phyloP scores from a whole-genome alignment of 1,140 invertebrate genomes.

The Aphidius gifuensis region DNA sequence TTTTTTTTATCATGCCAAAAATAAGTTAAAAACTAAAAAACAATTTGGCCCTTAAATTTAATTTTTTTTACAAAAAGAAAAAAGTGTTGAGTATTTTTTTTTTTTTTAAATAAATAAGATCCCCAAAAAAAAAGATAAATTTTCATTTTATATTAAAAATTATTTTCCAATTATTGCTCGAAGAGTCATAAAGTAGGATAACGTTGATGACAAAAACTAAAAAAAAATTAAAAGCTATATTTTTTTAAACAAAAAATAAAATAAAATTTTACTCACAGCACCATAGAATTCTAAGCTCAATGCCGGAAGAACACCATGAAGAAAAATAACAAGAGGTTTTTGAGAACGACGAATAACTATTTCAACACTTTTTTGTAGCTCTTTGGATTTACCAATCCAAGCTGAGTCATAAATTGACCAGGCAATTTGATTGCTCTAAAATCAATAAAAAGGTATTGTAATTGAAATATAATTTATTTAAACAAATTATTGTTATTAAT shows the following conservation, averaged over 20 bases:
- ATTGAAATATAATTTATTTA: neutral
- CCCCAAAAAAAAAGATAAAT: too few species aligned
- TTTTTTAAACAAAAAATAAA: neutral
- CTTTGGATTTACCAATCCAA: slow-evolving; percentile 12
- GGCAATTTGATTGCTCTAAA: slow-evolving; percentile 18
- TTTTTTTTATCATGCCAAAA: too few species aligned
- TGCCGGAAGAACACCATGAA: slow-evolving; percentile 12
- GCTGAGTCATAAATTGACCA: slow-evolving; percentile 22
- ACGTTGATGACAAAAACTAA: slow-evolving; percentile 19
- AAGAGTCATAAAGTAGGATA: slow-evolving; percentile 26
- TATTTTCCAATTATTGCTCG: slow-evolving; percentile 18
- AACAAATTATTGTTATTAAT: neutral
- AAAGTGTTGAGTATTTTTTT: too few species aligned
- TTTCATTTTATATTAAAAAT: neutral
- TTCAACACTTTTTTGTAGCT: slow-evolving; percentile 13
- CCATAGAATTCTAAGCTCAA: slow-evolving; percentile 15
- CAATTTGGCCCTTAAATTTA: too few species aligned
- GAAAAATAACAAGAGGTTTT: slow-evolving; percentile 18
- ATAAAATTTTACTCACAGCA: slow-evolving; percentile 7
- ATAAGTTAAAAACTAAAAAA: too few species aligned
- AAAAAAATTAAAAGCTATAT: slow-evolving; percentile 3
- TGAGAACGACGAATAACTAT: slow-evolving; percentile 23
- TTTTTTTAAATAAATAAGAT: too few species aligned
- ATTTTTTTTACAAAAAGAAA: too few species aligned
- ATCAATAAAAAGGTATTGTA: slow-evolving; percentile 8